Conservation (phyloP, 2,113 vertebrate species). For the Misgurnus mizolepis region DNA sequence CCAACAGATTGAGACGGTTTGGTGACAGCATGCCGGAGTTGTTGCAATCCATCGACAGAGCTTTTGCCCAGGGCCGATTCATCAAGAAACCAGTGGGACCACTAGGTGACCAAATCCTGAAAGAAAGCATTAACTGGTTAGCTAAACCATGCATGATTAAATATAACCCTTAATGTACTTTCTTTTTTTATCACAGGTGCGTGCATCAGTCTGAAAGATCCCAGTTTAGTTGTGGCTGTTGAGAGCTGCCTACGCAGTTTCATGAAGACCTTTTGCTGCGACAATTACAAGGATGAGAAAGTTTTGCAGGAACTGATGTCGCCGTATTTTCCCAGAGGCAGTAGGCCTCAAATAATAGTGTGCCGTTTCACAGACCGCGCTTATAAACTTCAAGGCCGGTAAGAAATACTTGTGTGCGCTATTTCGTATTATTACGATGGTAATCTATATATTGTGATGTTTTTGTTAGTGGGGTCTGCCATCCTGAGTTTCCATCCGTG, state of each 20-base stretch:
- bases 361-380: conserved; percentile 70
- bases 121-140: neutral
- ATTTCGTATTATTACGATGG: neutral
- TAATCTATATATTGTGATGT: neutral
- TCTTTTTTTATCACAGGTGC: conserved; percentile 66
- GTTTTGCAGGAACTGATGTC: conserved; percentile 77
- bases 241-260: conserved; percentile 79
- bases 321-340: conserved; percentile 63
- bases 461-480: conserved; percentile 72
- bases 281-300: conserved; percentile 79
- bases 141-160: neutral
- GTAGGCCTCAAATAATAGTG: conserved; percentile 80
- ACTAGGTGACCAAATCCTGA: conserved; percentile 62
- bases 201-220: conserved; percentile 80
- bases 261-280: conserved; percentile 81
- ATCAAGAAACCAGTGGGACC: conserved; percentile 80
- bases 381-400: conserved; percentile 77
- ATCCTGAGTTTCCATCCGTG: conserved; percentile 80
- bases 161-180: too few relatives aligned
- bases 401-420: conserved; percentile 31
- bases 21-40: conserved; percentile 75
- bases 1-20: conserved; percentile 79
- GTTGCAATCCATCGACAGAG: conserved; percentile 75
- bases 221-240: conserved; percentile 77
- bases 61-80: conserved; percentile 68